These are phyloP conservation scores for Phengaris arion DNA, from an alignment of 2,888 invertebrate species.

Conservation along the genomic window DNA sequence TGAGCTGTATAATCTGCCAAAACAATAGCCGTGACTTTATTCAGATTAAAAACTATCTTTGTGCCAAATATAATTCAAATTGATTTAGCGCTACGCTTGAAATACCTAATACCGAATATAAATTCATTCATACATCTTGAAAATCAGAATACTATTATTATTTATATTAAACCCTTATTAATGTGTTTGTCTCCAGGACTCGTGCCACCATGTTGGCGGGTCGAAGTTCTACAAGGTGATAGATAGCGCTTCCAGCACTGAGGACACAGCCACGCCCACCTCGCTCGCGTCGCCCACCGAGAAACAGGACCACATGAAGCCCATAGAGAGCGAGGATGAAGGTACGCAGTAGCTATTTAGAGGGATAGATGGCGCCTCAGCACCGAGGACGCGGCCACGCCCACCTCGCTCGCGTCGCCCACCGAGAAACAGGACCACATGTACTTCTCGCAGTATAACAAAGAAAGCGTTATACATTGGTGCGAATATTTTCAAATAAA, in stretches of 20 bases:
- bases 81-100: neutral
- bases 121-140: too few relatives aligned
- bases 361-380: constrained; percentile 55
- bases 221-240: constrained; percentile 75
- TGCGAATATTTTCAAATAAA: too few relatives aligned
- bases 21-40: too few relatives aligned
- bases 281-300: constrained; percentile 72
- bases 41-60: too few relatives aligned
- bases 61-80: neutral
- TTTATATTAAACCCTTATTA: too few relatives aligned
- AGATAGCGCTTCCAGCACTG: constrained; percentile 55
- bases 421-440: constrained; percentile 88
- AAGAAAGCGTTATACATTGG: too few relatives aligned
- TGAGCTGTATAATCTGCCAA: too few relatives aligned
- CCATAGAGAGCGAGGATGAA: constrained; percentile 86
- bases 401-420: constrained; percentile 49
- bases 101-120: too few relatives aligned
- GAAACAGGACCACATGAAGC: constrained; percentile 90
- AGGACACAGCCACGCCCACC: constrained; percentile 41
- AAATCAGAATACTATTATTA: too few relatives aligned
- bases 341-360: constrained; percentile 55
- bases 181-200: constrained; percentile 55
- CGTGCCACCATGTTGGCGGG: constrained; percentile 72
- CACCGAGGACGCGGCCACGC: constrained; percentile 46
- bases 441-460: too few relatives aligned